These are phyloP conservation scores for Himalopsyche tibetana DNA, from an alignment of 2,888 invertebrate genomes.

Conservation along the genomic window DNA sequence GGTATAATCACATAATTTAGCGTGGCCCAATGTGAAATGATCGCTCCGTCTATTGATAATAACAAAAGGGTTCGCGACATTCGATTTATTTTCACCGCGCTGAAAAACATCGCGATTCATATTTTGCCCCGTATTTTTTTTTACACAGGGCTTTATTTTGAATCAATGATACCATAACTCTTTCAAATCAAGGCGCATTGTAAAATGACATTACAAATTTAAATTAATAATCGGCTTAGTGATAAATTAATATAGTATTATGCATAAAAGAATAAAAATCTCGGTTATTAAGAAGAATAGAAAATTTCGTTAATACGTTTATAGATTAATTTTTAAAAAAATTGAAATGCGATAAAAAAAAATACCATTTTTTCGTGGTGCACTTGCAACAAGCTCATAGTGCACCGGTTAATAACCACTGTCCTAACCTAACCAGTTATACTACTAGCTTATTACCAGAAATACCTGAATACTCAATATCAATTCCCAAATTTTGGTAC, in stretches of 20 bases:
- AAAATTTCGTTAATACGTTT: too few relatives aligned
- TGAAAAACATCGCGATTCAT: slow-evolving; percentile 4
- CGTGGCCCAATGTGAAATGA: slow-evolving; percentile 64
- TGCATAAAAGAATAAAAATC: not conserved
- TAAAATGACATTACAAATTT: not conserved
- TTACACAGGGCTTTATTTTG: slow-evolving; percentile 1
- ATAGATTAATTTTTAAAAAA: too few relatives aligned
- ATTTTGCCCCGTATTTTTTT: not conserved
- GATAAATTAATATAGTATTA: too few relatives aligned
- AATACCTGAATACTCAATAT: too few relatives aligned
- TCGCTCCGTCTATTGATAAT: slow-evolving; percentile 59
- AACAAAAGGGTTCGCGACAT: slow-evolving; percentile 59
- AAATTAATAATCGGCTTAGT: not conserved
- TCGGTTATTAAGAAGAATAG: too few relatives aligned
- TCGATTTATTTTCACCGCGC: slow-evolving; percentile 52
- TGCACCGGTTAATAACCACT: too few relatives aligned
- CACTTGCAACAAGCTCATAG: too few relatives aligned
- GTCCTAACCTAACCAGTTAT: too few relatives aligned
- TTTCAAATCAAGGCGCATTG: not conserved
- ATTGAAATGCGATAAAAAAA: too few relatives aligned
- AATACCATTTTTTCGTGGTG: too few relatives aligned
- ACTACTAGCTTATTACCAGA: too few relatives aligned
- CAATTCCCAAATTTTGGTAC: too few relatives aligned
- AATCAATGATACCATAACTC: slow-evolving; percentile 15
- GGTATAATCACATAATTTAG: slow-evolving; percentile 65